Percentiles rank a stretch among this genome's conserved stretches.
These are phyloP conservation scores for Eulemur mongoz DNA, from an alignment of 2,797 vertebrate genomes.

Conservation along the genomic window DNA sequence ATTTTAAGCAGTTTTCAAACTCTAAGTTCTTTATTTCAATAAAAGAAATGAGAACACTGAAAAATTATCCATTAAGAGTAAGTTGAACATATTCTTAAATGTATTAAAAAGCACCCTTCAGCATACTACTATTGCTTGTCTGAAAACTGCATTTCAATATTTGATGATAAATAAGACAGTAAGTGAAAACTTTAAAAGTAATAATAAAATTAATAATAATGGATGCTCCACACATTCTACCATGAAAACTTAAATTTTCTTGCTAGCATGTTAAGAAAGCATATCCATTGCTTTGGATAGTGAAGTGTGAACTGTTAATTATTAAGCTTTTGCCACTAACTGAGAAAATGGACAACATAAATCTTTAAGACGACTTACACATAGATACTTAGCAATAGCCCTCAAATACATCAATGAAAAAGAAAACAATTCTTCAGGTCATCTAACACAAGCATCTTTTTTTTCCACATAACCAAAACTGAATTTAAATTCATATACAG, in stretches of 20 bases:
- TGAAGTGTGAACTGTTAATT: neutral
- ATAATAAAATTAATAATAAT: neutral
- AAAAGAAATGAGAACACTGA: slow-evolving; percentile 25
- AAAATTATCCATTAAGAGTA: neutral
- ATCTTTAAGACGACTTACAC: neutral
- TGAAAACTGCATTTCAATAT: neutral
- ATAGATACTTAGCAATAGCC: neutral
- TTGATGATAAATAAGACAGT: neutral
- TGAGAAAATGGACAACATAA: neutral
- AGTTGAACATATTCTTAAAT: neutral
- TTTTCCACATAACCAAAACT: neutral
- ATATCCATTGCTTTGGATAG: neutral
- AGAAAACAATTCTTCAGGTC: neutral
- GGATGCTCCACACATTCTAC: neutral
- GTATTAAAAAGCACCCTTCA: neutral
- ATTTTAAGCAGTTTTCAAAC: neutral
- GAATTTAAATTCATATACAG: slow-evolving; percentile 41
- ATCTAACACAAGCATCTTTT: neutral
- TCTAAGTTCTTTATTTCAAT: neutral
- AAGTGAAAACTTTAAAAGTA: neutral
- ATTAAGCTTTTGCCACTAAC: neutral
- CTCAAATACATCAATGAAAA: neutral
- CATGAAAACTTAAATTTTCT: neutral
- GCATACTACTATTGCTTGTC: neutral
- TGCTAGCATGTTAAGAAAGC: neutral